Base-by-base conservation (phyloP, 1,140 invertebrate genomes). In the Muscidifurax raptorellus region DNA sequence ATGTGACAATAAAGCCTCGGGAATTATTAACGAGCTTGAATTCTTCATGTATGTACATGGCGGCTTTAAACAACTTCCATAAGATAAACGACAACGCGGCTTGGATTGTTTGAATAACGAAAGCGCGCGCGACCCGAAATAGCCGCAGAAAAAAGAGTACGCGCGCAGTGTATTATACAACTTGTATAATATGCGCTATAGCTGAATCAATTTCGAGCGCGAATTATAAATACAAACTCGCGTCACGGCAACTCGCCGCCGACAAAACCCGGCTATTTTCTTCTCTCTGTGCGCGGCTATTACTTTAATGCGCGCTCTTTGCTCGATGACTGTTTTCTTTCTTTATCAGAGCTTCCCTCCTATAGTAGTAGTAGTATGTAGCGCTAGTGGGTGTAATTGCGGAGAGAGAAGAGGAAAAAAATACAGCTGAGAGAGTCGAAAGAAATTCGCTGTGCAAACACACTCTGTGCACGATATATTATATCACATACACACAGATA, bases 291-390 rank as follows among this genome's bases (percentile, higher is more conserved):
- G 18, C 52, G 6, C 22, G 6, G 75, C 27, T 59, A 77, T 77
- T 77, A 77, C 47, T 77, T 27, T 77, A 77, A 77, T 69, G 27
- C 71, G 27, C 6, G 32, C 30, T 79, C 64, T 27, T 80, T 69
- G 22, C 15, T 2, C 15, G 78, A 80, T 80, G 64, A 80, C 13
- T 25, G 40, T 40, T 80, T 69, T 40, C 30, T 30, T 78, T 67
- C 22, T 30, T 78, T 78, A 78, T 78, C 52, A 36, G 64, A 15
- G 13, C 15, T 36, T 22, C 32, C 66, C 66, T 30, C 64, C n/a
- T n/a, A 66, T 69, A 80, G 64, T 69, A 69, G 40, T 67, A n/a
- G n/a, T n/a, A n/a, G n/a, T n/a, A n/a, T n/a, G n/a, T n/a, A 0
- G 64, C 77, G 47, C 77, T 28, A 69, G 25, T 28, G 59, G 18